Evolutionary conservation across 2,113 vertebrate species (phyloP).

Genomic region (Thamnaconus septentrionalis): DNA sequence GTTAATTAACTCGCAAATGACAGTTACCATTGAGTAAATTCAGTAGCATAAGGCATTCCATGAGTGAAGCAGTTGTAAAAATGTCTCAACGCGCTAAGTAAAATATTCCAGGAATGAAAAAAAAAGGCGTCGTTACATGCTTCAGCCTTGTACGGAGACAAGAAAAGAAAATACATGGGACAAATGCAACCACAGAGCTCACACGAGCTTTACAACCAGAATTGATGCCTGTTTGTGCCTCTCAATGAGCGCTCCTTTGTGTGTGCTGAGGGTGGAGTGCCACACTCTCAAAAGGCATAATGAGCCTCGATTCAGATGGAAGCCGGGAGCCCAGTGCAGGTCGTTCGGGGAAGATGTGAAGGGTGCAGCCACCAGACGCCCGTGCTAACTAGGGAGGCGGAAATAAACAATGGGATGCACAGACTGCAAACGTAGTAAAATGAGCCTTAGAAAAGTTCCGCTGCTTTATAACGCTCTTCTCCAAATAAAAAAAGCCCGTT

Average conservation of each 20-base stretch:
- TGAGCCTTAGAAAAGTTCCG: constrained; percentile 38
- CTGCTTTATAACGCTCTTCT: constrained; percentile 30
- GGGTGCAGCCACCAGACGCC: constrained; percentile 38
- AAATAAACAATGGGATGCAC: constrained; percentile 52
- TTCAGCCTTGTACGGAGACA: constrained; percentile 41
- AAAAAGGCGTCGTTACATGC: constrained; percentile 57
- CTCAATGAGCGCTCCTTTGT: constrained; percentile 38
- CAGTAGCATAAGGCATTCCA: constrained; percentile 65
- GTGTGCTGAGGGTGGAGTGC: constrained; percentile 28
- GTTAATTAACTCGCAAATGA: constrained; percentile 57
- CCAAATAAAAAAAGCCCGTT: constrained; percentile 43
- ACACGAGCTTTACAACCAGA: constrained; percentile 65
- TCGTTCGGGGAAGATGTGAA: constrained; percentile 34
- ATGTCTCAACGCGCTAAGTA: constrained; percentile 34
- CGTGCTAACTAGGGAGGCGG: constrained; percentile 32
- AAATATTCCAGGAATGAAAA: constrained; percentile 26
- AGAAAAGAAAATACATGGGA: constrained; percentile 35
- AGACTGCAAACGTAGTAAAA: constrained; percentile 61
- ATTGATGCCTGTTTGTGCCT: constrained; percentile 49
- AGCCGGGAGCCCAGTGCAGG: constrained; percentile 15
- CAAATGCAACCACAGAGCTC: constrained; percentile 45
- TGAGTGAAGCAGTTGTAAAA: constrained; percentile 47
- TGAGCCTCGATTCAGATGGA: constrained; percentile 43
- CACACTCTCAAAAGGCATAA: constrained; percentile 34
- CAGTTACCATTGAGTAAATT: constrained; percentile 55